Base-by-base conservation (phyloP, 2,113 vertebrate genomes). In the Caretta caretta region DNA sequence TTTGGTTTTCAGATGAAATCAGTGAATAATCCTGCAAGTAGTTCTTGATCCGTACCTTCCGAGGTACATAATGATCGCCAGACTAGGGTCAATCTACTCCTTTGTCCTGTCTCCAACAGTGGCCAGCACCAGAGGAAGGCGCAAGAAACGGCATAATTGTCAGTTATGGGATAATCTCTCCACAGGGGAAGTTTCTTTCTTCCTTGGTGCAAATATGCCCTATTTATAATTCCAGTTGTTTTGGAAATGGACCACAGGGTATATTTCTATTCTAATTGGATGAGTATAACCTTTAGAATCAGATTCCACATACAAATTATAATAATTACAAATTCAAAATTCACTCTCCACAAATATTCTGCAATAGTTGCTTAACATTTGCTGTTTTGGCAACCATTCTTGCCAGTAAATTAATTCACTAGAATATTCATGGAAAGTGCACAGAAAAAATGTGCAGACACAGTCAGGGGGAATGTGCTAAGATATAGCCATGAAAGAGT, bases 361-460 rank as follows among this genome's bases (percentile, higher is more conserved):
- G 86, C 17, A 51, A 27, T 3, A 4, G 24, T 83, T 80, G 1
- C 12, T 38, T 53, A 81, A 79, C 8, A 1, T n/a, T 81, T 78
- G 83, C n/a, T 85, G 10, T 8, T 3, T 49, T 5, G 20, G 49
- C 49, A 78, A 65, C 3, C 51, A 12, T 50, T 1, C 79, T 78
- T 27, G 65, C 59, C 79, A 20, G 56, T 42, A 29, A 54, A 62
- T 42, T 42, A 76, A 35, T 62, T 94, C 78, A 56, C 49, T 49
- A 13, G 4, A 0, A 4, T 62, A 62, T 31, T 62, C 57, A 29
- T 29, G 27, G 27, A 29, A 31, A 62, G 27, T 62, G 27, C 27
- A 62, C 57, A 13, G 57, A 11, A 29, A 1, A 2, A 31, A 1
- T 5, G 79, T 56, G 75, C 79, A 2, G 46, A 35, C 0, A 0